phyloP scores from a whole-genome alignment of 2,113 vertebrate genomes.

The Turnix velox region DNA sequence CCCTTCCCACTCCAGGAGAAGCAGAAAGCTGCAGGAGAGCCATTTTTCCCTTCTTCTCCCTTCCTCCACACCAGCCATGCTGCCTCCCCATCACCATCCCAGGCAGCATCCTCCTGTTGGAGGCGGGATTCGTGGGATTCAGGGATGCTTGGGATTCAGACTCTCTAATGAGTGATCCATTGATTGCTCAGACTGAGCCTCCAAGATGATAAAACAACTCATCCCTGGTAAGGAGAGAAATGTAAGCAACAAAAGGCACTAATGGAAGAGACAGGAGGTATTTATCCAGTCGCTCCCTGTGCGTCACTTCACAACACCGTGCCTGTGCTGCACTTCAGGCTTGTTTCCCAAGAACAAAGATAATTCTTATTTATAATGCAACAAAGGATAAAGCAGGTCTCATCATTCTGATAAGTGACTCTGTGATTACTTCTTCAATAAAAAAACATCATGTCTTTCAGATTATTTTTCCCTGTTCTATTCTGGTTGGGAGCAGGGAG shows the following conservation, averaged over 20 bases:
- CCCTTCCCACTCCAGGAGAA: neutral
- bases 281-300: neutral
- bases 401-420: conserved; percentile 17
- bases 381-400: conserved; percentile 41
- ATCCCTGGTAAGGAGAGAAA: neutral
- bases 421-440: conserved; percentile 49
- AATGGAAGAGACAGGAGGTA: conserved; percentile 3
- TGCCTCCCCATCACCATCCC: rapidly evolving
- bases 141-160: neutral
- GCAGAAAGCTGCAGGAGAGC: neutral
- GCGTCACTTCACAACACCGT: neutral
- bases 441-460: neutral
- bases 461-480: conserved; percentile 31
- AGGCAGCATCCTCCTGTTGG: neutral
- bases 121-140: no score
- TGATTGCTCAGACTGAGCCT: neutral
- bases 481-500: neutral
- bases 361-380: conserved; percentile 62
- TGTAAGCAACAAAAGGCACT: neutral
- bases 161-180: neutral
- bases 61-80: neutral
- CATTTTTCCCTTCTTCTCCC: neutral
- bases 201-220: neutral
- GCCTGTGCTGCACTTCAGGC: neutral
- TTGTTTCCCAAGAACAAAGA: conserved; percentile 40